A percentile compares a stretch with the other conserved stretches of the same genome.
These are phyloP conservation scores for Oncorhynchus kisutch DNA, from an alignment of 2,113 vertebrate species.

Conservation along the genomic window DNA sequence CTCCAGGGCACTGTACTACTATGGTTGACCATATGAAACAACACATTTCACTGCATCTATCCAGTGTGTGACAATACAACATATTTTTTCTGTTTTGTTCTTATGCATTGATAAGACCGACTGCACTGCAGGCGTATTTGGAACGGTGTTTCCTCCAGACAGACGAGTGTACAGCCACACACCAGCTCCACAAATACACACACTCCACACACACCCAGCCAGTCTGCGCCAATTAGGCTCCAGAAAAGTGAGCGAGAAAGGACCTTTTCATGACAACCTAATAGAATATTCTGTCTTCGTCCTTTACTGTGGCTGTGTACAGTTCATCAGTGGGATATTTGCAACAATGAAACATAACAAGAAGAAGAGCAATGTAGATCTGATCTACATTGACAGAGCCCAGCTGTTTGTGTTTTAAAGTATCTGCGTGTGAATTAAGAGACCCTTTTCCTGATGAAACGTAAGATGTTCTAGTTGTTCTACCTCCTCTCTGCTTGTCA, in stretches of 20 bases:
- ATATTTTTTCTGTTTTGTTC: neutral
- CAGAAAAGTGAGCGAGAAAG: neutral
- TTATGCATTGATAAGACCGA: neutral
- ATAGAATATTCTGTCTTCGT: conserved; percentile 27
- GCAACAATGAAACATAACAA: conserved; percentile 8
- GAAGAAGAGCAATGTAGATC: neutral
- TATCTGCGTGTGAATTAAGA: conserved; percentile 30
- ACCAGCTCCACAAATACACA: too few relatives aligned
- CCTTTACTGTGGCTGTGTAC: neutral
- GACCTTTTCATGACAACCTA: conserved; percentile 34
- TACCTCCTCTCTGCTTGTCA: neutral
- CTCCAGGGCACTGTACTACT: too few relatives aligned
- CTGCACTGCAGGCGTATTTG: neutral
- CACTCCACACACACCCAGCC: neutral
- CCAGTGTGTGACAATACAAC: too few relatives aligned
- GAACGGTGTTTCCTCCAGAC: neutral
- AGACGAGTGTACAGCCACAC: neutral
- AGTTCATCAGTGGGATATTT: conserved; percentile 22
- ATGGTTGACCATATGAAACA: too few relatives aligned
- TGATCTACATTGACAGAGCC: conserved; percentile 31
- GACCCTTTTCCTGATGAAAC: conserved; percentile 25
- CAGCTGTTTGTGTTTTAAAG: conserved; percentile 32
- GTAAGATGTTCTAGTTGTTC: conserved; percentile 20
- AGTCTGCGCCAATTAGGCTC: conserved; percentile 39
- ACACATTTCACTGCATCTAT: too few relatives aligned